Percentiles rank a stretch among this genome's conserved stretches.
These are phyloP conservation scores for Caloenas nicobarica DNA, from an alignment of 2,113 vertebrate species.

Conservation along the genomic window DNA sequence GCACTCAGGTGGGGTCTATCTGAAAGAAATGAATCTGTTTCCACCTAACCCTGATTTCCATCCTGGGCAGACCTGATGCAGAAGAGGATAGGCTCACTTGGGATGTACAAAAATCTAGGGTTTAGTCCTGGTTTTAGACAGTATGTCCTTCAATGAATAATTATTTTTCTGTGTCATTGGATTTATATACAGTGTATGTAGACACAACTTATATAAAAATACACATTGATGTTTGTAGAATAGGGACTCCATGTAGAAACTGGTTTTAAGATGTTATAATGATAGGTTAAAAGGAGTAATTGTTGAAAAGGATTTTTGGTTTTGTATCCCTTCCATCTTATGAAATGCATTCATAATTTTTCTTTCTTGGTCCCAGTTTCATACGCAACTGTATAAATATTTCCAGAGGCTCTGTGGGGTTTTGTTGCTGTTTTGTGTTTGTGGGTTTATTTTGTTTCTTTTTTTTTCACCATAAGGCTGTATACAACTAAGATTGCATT, in stretches of 20 bases:
- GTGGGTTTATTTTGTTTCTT: neutral
- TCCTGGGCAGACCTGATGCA: neutral
- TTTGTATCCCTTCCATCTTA: neutral
- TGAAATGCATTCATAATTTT: neutral
- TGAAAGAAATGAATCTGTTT: neutral
- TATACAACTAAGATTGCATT: neutral
- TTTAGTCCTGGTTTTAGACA: neutral
- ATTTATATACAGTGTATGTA: neutral
- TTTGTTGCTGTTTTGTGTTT: neutral
- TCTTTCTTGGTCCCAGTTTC: neutral
- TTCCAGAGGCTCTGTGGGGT: neutral
- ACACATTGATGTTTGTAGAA: neutral
- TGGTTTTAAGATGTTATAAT: neutral
- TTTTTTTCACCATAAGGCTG: neutral
- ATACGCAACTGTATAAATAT: neutral
- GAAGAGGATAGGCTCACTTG: neutral
- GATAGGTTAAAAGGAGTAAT: neutral
- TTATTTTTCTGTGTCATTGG: neutral
- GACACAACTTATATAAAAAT: neutral
- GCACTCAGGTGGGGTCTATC: neutral
- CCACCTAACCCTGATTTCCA: neutral
- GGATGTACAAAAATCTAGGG: neutral
- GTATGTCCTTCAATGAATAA: neutral
- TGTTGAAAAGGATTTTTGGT: neutral
- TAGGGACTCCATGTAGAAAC: neutral